Evolutionary conservation across 2,113 vertebrate genomes (phyloP).

Genomic region (Mungos mungo): DNA sequence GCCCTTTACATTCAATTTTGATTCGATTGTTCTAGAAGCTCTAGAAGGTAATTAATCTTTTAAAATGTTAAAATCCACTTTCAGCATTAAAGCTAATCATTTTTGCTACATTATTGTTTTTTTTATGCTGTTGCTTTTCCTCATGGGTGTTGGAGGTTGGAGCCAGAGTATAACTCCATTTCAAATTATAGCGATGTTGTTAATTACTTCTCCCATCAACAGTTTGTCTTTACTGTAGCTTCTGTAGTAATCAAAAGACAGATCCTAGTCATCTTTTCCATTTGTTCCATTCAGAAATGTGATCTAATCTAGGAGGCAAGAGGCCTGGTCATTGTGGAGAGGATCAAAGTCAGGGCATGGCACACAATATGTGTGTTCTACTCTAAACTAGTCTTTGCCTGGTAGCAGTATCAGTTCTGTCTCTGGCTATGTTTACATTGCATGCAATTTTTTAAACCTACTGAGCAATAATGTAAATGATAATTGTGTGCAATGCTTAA

Average conservation of each 20-base stretch:
- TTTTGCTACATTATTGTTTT: neutral
- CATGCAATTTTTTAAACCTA: constrained; percentile 4
- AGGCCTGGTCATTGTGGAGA: constrained; percentile 21
- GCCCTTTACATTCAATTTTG: neutral
- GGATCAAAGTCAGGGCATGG: neutral
- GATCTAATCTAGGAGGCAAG: constrained; percentile 2
- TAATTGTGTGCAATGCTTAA: constrained; percentile 38
- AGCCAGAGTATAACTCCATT: neutral
- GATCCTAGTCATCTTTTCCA: neutral
- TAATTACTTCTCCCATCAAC: constrained; percentile 30
- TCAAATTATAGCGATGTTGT: neutral
- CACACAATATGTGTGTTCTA: neutral
- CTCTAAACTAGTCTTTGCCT: constrained; percentile 11
- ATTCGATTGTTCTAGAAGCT: constrained; percentile 31
- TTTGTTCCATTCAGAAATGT: constrained; percentile 20
- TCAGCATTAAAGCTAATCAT: constrained; percentile 4
- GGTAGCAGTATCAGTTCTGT: constrained; percentile 43
- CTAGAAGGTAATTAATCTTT: constrained; percentile 33
- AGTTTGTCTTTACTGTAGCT: neutral
- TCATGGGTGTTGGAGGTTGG: neutral
- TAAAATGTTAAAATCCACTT: constrained; percentile 40
- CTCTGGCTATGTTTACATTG: constrained; percentile 46
- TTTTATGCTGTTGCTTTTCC: constrained; percentile 21
- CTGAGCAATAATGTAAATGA: constrained; percentile 52
- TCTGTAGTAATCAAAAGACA: constrained; percentile 38